These are phyloP conservation scores for Plotosus lineatus DNA, from an alignment of 2,113 vertebrate genomes.

Conservation along the genomic window DNA sequence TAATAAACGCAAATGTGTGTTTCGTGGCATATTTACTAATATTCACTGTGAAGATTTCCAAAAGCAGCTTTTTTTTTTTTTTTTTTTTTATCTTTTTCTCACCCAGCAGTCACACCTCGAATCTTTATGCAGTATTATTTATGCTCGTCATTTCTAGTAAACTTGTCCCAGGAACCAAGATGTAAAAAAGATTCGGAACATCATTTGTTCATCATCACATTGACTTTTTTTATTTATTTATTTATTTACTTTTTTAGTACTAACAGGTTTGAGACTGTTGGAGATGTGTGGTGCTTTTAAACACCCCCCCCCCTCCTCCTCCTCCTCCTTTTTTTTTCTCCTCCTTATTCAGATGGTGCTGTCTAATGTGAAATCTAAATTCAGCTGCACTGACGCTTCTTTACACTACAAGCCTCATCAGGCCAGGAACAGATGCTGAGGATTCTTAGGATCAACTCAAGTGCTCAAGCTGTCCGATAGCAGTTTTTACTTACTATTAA, in stretches of 20 bases:
- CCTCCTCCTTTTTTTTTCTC: no score
- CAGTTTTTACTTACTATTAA: neutral
- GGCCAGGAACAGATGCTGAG: constrained; percentile 9
- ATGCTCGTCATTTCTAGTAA: neutral
- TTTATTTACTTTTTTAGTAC: neutral
- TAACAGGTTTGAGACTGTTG: neutral
- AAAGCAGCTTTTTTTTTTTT: neutral
- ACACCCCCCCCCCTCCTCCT: no score
- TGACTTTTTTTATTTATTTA: neutral
- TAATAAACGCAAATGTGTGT: no score
- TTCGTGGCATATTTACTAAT: neutral
- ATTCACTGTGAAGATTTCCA: neutral
- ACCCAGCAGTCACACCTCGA: neutral
- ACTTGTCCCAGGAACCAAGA: neutral
- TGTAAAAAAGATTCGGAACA: neutral
- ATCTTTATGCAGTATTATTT: neutral
- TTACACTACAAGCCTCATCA: neutral
- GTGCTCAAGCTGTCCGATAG: constrained; percentile 7
- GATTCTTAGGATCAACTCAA: neutral
- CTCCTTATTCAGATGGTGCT: neutral
- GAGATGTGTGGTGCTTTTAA: neutral
- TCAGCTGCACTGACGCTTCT: neutral
- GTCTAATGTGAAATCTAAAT: constrained; percentile 13
- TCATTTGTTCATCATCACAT: neutral
- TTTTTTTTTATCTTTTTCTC: no score